Base-by-base conservation (phyloP, 2,797 vertebrate genomes). In the Salarias fasciatus region DNA sequence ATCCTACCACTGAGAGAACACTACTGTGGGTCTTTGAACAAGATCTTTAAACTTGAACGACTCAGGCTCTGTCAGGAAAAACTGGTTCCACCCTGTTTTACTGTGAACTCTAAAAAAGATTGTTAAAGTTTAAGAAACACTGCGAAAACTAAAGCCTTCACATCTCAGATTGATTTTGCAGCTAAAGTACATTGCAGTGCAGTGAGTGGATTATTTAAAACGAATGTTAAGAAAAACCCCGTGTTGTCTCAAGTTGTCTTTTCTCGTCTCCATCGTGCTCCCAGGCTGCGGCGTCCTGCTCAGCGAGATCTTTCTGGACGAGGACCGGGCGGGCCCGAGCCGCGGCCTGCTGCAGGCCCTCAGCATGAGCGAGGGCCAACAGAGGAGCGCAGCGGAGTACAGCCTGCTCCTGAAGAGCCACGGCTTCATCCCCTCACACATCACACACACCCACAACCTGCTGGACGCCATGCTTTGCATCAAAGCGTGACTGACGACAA, bases 231-330 rank as follows among this genome's bases (percentile, higher is more conserved):
- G n/a, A n/a, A n/a, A n/a, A n/a, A n/a, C 38, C 29, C 11, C 13
- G 35, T 43, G 9, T 51, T 35, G 5, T 63, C n/a, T 63, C 14
- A 72, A 45, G 31, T 62, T 55, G 4, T 42, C 1, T 45, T 51
- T 59, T 24, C 71, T 11, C 49, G 40, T 51, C 43, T 31, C 30
- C 60, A 42, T 75, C 47, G 29, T 63, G 63, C 67, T 67, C 53
- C 47, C 85, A 96, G 94, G 93, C 49, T 89, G 91, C 50, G 91
- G 89, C 0, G 55, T 96, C 77, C 87, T 97, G 76, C 69, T 96
- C 59, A 91, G 87, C 11, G 95, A 95, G 89, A 92, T 93, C 72
- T 84, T 94, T 38, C 73, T 94, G 80, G 92, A 94, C 36, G 89
- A 94, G 53, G 86, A 91, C 67, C 84, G 88, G 72, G 83, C 69